These are phyloP conservation scores for Pyrrhosoma nymphula DNA, from an alignment of 2,888 invertebrate species.

Conservation along the genomic window DNA sequence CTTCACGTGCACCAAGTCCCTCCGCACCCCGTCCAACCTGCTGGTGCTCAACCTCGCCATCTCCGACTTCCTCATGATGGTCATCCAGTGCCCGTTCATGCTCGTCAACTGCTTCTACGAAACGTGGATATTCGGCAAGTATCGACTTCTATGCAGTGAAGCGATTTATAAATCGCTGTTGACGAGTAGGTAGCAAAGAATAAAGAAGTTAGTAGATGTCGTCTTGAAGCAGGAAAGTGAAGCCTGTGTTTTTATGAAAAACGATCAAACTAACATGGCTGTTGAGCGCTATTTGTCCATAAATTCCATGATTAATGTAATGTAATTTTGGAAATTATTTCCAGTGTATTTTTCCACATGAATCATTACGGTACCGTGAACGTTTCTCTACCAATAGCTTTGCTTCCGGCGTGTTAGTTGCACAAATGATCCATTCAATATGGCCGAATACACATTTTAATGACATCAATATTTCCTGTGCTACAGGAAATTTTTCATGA, in stretches of 20 bases:
- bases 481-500: no score
- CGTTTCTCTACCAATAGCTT: no score
- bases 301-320: no score
- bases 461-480: no score
- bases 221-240: neutral
- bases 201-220: neutral
- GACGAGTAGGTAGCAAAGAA: neutral
- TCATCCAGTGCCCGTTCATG: constrained; percentile 76
- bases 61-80: constrained; percentile 77
- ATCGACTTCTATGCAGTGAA: constrained; percentile 59
- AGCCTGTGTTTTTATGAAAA: neutral
- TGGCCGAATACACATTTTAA: no score
- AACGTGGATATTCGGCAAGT: constrained; percentile 76
- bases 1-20: constrained; percentile 73
- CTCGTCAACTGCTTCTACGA: constrained; percentile 77
- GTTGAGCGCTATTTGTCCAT: no score
- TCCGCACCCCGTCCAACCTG: constrained; percentile 78
- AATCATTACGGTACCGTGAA: no score
- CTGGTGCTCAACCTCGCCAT: constrained; percentile 78
- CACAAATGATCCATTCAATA: no score
- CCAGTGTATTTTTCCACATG: no score
- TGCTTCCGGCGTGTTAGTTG: no score
- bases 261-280: no score
- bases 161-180: neutral
- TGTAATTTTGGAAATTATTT: no score